Evolutionary conservation across 2,797 vertebrate species (phyloP).

Genomic region (Florisuga fusca): DNA sequence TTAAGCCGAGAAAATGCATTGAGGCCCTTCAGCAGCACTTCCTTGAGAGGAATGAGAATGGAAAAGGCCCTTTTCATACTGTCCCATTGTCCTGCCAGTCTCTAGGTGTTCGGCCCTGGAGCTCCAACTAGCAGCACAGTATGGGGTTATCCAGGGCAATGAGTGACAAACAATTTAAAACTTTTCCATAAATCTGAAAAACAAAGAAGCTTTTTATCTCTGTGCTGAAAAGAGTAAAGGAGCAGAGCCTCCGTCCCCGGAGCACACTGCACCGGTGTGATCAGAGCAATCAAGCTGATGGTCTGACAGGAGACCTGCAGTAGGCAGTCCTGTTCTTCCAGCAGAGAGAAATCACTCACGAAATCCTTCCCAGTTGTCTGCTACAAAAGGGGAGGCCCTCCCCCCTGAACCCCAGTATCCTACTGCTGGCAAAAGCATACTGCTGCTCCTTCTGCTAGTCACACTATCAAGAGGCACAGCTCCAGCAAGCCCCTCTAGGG

Average conservation of each 20-base stretch:
- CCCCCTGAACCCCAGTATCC: not conserved
- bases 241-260: not conserved
- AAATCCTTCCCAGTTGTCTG: not conserved
- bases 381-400: not conserved
- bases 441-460: not conserved
- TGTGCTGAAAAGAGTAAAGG: slow-evolving; percentile 2
- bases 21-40: slow-evolving; percentile 5
- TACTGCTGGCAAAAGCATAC: not conserved
- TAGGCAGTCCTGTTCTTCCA: not conserved
- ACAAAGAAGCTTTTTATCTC: slow-evolving; percentile 50
- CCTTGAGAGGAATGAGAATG: not conserved
- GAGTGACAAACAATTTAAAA: slow-evolving; percentile 32
- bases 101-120: slow-evolving; percentile 4
- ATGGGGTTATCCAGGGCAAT: slow-evolving; percentile 16
- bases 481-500: not conserved
- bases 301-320: slow-evolving; percentile 21
- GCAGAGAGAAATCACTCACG: not conserved
- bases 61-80: not conserved
- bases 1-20: not conserved
- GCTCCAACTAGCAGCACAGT: slow-evolving; percentile 7
- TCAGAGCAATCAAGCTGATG: slow-evolving; percentile 15
- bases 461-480: not conserved
- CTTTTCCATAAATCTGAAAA: slow-evolving; percentile 58
- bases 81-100: slow-evolving; percentile 18
- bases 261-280: not conserved